Base-by-base conservation (phyloP, 2,113 vertebrate genomes). In the Neotoma lepida region DNA sequence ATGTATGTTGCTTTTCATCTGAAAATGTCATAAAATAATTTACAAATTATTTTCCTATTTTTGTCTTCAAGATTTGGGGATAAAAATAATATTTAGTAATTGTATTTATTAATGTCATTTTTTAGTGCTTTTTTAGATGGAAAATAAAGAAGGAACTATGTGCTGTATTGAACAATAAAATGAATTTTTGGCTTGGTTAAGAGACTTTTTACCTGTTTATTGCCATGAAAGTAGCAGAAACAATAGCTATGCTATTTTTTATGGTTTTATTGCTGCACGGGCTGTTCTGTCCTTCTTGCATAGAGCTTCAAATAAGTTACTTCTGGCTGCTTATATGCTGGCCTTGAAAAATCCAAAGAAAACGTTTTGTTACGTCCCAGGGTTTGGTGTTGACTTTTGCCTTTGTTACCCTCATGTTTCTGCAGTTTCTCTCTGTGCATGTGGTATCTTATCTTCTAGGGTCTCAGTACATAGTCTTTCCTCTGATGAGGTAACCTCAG, bases 101-200 rank as follows among this genome's bases (percentile, higher is more conserved):
- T 46, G n/a, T 26, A 10, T 15, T 51, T 5, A 73, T 30, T 46
- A 74, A 22, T 76, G 56, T 49, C 20, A 91, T 87, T 84, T 96
- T 76, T 61, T 58, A 44, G 56, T 92, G 41, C 41, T 86, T 85
- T 86, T 85, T 95, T 77, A 95, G 63, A 46, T 93, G 54, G 77
- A 87, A 80, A 94, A 66, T 41, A 15, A 90, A 20, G 9, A 58
- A 18, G 2, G 7, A 46, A 28, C 13, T 91, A 71, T 30, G 35
- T 81, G 39, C 90, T 85, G 35, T 14, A 46, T 46, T 91, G 51
- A 95, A 33, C 77, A 81, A 46, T 58, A 88, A 46, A 80, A 4
- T 73, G 14, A 30, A 33, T 28, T 64, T 70, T 5, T 64, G 70
- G 18, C 17, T 30, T 68, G 20, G 22, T 86, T 26, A 56, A 33